Base-by-base conservation (phyloP, 2,797 vertebrate genomes). In the Acipenser oxyrinchus region DNA sequence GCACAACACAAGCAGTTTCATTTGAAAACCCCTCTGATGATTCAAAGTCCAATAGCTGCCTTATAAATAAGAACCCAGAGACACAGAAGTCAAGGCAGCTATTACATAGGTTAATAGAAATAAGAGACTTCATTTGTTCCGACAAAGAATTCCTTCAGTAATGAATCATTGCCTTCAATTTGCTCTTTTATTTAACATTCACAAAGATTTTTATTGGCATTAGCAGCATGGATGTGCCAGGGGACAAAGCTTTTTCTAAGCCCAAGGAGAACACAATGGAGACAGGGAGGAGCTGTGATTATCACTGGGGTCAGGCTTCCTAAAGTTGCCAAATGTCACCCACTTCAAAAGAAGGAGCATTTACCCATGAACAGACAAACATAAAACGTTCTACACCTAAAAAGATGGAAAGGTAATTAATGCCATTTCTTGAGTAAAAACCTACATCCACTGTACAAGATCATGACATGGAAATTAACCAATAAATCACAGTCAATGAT, bases 91-190 rank as follows among this genome's bases (percentile, higher is more conserved):
- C 51, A 15, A 7, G 5, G 50, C 12, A 55, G 10, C 12, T 58
- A 10, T n/a, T 15, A 9, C 18, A 49, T 10, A 65, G 64, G 15
- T 12, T 37, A 48, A 49, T 37, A 58, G 15, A 48, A 7, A 10
- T 7, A 58, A 8, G 6, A 55, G 52, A 71, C 71, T 68, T 65
- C 64, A 70, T 71, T 71, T 69, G 71, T 71, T 76, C 76, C 72
- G 74, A 76, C 75, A 79, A 61, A 61, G 69, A 74, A 72, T 77
- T 79, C 73, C 68, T 78, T 84, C 73, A n/a, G 84, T 61, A 80
- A 85, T 89, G 83, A 90, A 89, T 92, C 79, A 85, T 71, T 79
- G 81, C 71, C n/a, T 84, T 88, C 73, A 82, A 73, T 80, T 80
- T 78, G 76, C 71, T 74, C 79, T 84, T 87, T 81, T 81, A 87